Conservation (phyloP, 2,797 vertebrate species). For the Enteromius argenteus region DNA sequence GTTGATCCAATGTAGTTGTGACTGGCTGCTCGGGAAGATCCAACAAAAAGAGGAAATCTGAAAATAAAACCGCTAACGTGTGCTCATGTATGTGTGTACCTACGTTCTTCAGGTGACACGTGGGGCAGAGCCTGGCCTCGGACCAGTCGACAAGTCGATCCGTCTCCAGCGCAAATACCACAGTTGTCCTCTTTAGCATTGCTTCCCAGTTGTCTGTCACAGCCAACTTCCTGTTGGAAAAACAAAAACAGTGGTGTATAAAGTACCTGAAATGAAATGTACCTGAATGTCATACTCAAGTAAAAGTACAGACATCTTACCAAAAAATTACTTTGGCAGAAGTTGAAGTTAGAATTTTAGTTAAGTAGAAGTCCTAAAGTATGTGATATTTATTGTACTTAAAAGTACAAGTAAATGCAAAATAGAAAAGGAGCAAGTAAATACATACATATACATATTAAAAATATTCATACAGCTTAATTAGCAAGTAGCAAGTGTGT, state of each 20-base stretch:
- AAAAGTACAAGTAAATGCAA: too few relatives aligned
- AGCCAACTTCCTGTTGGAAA: slow-evolving; percentile 89
- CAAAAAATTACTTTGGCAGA: too few relatives aligned
- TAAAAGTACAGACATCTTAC: too few relatives aligned
- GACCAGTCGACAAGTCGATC: slow-evolving; percentile 89
- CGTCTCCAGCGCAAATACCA: slow-evolving; percentile 88
- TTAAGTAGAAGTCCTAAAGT: too few relatives aligned
- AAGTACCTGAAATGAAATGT: too few relatives aligned
- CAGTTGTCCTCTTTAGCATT: slow-evolving; percentile 90
- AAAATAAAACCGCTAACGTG: not conserved
- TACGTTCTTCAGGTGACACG: slow-evolving; percentile 88
- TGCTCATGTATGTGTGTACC: slow-evolving; percentile 54
- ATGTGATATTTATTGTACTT: too few relatives aligned
- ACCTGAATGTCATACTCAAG: too few relatives aligned
- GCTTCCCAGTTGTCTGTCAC: slow-evolving; percentile 89
- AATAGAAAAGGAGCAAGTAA: too few relatives aligned
- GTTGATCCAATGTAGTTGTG: not conserved
- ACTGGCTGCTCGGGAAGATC: not conserved
- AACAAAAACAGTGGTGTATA: not conserved
- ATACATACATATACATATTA: too few relatives aligned
- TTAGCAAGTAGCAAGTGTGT: too few relatives aligned
- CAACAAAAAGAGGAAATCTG: not conserved
- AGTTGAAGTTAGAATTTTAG: too few relatives aligned
- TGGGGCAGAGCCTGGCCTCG: slow-evolving; percentile 87
- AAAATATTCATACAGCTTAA: too few relatives aligned